A percentile compares a stretch with the other conserved stretches of the same genome.
These are phyloP conservation scores for Australoheros facetus DNA, from an alignment of 2,797 vertebrate genomes.

Conservation along the genomic window DNA sequence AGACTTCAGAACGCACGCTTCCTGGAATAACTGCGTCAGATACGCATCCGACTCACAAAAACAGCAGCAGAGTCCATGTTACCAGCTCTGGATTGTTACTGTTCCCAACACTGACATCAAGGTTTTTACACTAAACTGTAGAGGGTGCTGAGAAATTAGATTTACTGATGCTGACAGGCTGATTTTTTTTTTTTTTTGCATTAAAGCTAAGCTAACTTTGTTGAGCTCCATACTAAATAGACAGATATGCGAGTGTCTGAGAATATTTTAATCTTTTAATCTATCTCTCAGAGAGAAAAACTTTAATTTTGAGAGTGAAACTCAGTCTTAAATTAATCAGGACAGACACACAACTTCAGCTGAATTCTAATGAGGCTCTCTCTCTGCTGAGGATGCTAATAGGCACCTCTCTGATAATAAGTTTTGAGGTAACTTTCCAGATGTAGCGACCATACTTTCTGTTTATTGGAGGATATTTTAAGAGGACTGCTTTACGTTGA, in stretches of 20 bases:
- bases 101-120: too few species aligned
- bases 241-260: neutral
- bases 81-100: neutral
- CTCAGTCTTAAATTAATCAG: neutral
- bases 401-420: neutral
- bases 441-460: neutral
- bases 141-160: neutral
- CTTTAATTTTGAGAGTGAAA: neutral
- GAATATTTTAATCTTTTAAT: neutral
- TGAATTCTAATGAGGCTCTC: neutral
- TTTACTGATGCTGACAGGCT: neutral
- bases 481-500: neutral
- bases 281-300: neutral
- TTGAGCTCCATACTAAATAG: neutral
- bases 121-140: too few species aligned
- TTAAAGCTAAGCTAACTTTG: neutral
- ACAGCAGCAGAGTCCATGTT: neutral
- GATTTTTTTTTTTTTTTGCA: neutral
- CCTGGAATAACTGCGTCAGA: neutral
- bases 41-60: neutral
- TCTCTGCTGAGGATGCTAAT: neutral
- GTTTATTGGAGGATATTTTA: conserved; percentile 7
- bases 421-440: neutral
- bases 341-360: neutral
- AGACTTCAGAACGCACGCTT: neutral